These are phyloP conservation scores for Medauroidea extradentata DNA, from an alignment of 1,140 invertebrate genomes.

Conservation along the genomic window DNA sequence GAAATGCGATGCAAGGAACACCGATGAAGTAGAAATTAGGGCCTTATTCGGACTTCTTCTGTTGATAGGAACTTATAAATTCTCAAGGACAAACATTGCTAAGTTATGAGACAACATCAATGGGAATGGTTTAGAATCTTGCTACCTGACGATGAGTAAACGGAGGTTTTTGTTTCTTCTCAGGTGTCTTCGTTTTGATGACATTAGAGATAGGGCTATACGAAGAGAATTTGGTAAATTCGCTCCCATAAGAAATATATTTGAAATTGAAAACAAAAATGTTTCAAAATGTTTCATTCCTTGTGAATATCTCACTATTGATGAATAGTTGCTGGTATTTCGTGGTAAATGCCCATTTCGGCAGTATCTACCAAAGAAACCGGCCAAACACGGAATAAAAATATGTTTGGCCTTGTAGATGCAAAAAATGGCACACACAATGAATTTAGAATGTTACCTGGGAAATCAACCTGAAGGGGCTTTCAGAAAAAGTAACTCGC, in stretches of 20 bases:
- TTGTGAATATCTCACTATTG: conserved; percentile 39
- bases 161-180: too few species aligned
- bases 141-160: too few species aligned
- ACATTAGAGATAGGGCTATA: conserved; percentile 25
- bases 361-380: conserved; percentile 45
- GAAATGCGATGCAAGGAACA: too few species aligned
- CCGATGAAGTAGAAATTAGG: too few species aligned
- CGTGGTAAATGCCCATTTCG: conserved; percentile 40
- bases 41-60: conserved; percentile 36
- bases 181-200: too few species aligned
- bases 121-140: too few species aligned
- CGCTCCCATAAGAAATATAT: conserved; percentile 32
- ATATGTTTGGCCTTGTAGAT: conserved; percentile 34
- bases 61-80: conserved; percentile 30
- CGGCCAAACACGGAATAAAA: conserved; percentile 45
- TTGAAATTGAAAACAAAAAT: conserved; percentile 29
- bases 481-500: too few species aligned
- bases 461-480: too few species aligned
- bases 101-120: conserved; percentile 32
- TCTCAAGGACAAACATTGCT: conserved; percentile 20
- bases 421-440: conserved; percentile 31
- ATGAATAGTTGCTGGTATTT: conserved; percentile 45
- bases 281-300: conserved; percentile 27
- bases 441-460: too few species aligned
- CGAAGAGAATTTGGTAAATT: conserved; percentile 35